Conservation (phyloP, 1,140 invertebrate genomes). For the Lordiphosa mommai region DNA sequence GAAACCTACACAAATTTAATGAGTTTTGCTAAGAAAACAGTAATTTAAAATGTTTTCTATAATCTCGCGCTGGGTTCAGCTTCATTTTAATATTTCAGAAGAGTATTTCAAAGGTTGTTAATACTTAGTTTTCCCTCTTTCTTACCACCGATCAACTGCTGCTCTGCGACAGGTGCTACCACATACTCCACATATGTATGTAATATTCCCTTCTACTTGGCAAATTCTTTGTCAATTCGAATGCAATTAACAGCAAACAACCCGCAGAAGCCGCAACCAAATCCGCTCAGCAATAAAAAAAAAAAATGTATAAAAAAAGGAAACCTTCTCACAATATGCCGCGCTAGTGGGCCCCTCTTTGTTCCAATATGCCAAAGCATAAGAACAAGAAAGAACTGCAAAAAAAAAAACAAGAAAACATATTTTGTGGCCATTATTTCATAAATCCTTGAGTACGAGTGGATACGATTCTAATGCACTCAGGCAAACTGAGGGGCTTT, state of each 20-base stretch:
- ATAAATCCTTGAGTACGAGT: slow-evolving; percentile 57
- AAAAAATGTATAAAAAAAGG: slow-evolving; percentile 9
- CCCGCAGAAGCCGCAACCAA: slow-evolving; percentile 40
- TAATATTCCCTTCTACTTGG: background rate
- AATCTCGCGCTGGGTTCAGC: too few relatives aligned
- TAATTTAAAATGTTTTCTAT: too few relatives aligned
- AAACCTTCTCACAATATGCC: slow-evolving; percentile 20
- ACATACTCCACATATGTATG: background rate
- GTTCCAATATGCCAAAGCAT: slow-evolving; percentile 16
- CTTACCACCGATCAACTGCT: too few relatives aligned
- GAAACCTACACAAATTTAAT: too few relatives aligned
- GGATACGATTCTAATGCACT: slow-evolving; percentile 67
- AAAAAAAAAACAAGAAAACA: slow-evolving; percentile 46
- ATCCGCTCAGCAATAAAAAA: slow-evolving; percentile 29
- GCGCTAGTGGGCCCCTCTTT: slow-evolving; percentile 31
- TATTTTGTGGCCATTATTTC: slow-evolving; percentile 56
- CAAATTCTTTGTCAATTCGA: slow-evolving; percentile 46
- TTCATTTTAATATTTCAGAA: too few relatives aligned
- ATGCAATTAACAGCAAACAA: slow-evolving; percentile 35
- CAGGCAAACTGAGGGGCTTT: slow-evolving; percentile 41
- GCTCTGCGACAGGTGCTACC: slow-evolving; percentile 33
- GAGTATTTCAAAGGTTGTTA: too few relatives aligned
- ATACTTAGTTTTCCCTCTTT: too few relatives aligned
- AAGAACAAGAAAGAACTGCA: slow-evolving; percentile 26
- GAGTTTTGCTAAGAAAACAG: too few relatives aligned